Base-by-base conservation (phyloP, 2,797 vertebrate genomes). In the Sternarchorhynchus goeldii region DNA sequence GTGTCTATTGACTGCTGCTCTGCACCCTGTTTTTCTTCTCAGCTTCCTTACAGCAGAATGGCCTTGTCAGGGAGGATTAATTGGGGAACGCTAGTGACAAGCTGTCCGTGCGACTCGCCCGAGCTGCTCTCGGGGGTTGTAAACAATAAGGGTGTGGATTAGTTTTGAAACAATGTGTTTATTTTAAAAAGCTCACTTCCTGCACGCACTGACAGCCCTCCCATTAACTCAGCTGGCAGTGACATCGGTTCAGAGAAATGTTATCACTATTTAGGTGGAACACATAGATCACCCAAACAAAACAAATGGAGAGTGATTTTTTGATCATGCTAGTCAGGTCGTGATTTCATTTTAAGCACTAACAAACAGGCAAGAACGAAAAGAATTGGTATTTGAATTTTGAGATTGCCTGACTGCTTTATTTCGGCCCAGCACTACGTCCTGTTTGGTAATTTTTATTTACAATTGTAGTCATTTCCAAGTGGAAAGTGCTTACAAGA, bases 91-190 rank as follows among this genome's bases (percentile, higher is more conserved):
- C 77, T 79, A 85, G 81, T 90, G 91, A 88, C 84, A 74, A 81
- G 84, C 75, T 85, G 63, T 80, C 86, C 86, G 85, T 87, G 85
- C 71, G 84, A 86, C 81, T 85, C 88, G 85, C 91, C 90, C 90
- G 83, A 86, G 87, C 88, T 88, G 17, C 85, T 88, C 88, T 91
- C 88, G 88, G 88, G 86, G 81, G 90, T 90, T 91, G 92, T 93
- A 93, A 93, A 94, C 93, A 94, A 92, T 91, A 90, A 85, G 92
- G 92, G 92, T 92, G 93, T 91, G 92, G 90, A 94, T 93, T 94
- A 91, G 87, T 93, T 93, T 93, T 85, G 91, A 94, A 94, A 94
- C 93, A 94, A 94, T 94, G 92, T 93, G 92, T 94, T 94, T 93
- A 93, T 94, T 25, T 93, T 94, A 90, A 93, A 93, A 92, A 92